Percentiles rank a stretch among this genome's conserved stretches.
These are phyloP conservation scores for Latrodectus elegans DNA, from an alignment of 2,888 invertebrate species.

Conservation along the genomic window DNA sequence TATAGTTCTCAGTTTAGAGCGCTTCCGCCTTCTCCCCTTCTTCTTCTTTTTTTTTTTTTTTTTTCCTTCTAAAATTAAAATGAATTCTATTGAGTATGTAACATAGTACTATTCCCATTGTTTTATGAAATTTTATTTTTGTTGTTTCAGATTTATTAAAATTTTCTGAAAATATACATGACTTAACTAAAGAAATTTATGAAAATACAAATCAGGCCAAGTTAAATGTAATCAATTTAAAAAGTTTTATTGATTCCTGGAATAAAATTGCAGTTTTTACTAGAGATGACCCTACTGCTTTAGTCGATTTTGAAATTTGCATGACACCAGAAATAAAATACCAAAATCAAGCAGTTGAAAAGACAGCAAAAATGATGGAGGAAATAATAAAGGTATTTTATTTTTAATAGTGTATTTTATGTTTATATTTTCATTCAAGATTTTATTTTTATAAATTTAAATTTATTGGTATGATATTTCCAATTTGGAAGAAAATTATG, in stretches of 20 bases:
- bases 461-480: too few species aligned
- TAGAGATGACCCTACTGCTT: slow-evolving; percentile 21
- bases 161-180: slow-evolving; percentile 44
- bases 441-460: not conserved
- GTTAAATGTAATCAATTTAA: slow-evolving; percentile 32
- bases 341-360: slow-evolving; percentile 14
- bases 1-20: too few species aligned
- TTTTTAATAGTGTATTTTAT: not conserved
- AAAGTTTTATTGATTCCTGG: slow-evolving; percentile 51
- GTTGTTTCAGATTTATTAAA: slow-evolving; percentile 15
- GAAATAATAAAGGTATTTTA: slow-evolving; percentile 30
- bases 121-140: not conserved
- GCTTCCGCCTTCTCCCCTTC: too few species aligned
- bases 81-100: too few species aligned
- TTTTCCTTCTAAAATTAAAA: too few species aligned
- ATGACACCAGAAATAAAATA: slow-evolving; percentile 16
- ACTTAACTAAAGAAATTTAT: slow-evolving; percentile 27
- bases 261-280: slow-evolving; percentile 29
- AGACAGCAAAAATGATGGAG: slow-evolving; percentile 12
- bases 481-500: too few species aligned
- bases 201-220: slow-evolving; percentile 36
- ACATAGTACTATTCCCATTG: too few species aligned
- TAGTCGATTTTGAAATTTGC: slow-evolving; percentile 26
- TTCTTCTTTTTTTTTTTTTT: too few species aligned
- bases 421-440: not conserved